A percentile compares a stretch with the other conserved stretches of the same genome.
Evolutionary conservation across 2,888 invertebrate species (phyloP).

Genomic region (Drosophila melanosoma): DNA sequence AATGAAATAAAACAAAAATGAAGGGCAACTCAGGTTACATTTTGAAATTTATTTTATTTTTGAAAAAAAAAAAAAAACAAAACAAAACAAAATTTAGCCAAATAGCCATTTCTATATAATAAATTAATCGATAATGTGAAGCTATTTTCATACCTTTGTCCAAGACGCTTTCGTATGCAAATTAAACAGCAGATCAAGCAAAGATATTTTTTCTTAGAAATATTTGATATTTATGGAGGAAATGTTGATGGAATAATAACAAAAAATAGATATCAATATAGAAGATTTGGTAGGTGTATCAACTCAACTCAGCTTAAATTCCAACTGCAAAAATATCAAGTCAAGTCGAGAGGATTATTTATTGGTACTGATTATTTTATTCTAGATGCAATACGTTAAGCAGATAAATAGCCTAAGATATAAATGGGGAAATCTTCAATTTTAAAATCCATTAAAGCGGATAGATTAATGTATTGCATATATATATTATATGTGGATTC

Average conservation of each 20-base stretch:
- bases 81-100: background rate
- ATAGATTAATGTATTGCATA: background rate
- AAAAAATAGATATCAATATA: background rate
- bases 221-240: background rate
- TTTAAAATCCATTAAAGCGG: background rate
- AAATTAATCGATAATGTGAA: background rate
- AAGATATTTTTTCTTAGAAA: conserved; percentile 4
- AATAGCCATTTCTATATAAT: background rate
- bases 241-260: background rate
- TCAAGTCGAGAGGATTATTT: background rate
- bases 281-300: background rate
- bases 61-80: conserved; percentile 7
- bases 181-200: conserved; percentile 5
- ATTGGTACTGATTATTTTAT: background rate
- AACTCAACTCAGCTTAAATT: background rate
- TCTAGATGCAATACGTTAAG: background rate
- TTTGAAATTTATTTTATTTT: conserved; percentile 45
- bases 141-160: conserved; percentile 42
- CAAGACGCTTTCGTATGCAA: conserved; percentile 21
- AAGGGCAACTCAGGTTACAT: conserved; percentile 49
- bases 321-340: background rate
- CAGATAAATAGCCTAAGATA: background rate
- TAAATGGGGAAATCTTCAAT: background rate
- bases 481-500: background rate
- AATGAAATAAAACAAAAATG: conserved; percentile 18